A percentile compares a stretch with the other conserved stretches of the same genome.
Conservation (phyloP, 2,113 vertebrate genomes). For the Zapus hudsonius region DNA sequence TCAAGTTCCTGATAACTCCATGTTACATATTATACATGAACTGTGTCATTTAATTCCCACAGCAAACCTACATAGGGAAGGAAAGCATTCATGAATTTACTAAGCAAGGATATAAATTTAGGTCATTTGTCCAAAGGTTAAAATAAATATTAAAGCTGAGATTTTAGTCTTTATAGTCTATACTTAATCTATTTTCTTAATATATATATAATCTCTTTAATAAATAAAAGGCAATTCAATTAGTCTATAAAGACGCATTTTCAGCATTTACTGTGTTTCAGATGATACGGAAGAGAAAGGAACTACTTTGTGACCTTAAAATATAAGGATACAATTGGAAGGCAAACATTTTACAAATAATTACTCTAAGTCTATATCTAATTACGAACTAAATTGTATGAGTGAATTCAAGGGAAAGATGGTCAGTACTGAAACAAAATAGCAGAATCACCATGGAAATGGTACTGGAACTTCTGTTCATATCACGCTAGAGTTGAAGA, state of each 20-base stretch:
- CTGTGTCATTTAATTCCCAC: not conserved
- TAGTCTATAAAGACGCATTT: not conserved
- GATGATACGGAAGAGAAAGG: not conserved
- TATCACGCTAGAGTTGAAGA: not conserved
- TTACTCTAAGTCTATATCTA: not conserved
- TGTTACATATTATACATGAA: not conserved
- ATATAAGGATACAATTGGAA: not conserved
- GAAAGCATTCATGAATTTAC: not conserved
- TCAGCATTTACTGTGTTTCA: not conserved
- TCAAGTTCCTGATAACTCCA: not conserved
- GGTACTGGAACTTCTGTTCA: not conserved
- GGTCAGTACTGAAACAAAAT: not conserved
- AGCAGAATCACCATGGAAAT: not conserved
- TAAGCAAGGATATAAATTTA: slow-evolving; percentile 6
- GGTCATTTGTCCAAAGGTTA: slow-evolving; percentile 3
- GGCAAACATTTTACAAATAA: slow-evolving; percentile 16
- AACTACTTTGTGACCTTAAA: not conserved
- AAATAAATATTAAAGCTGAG: not conserved
- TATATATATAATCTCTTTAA: not conserved
- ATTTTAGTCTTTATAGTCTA: not conserved
- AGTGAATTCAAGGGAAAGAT: slow-evolving; percentile 22
- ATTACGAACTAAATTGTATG: not conserved
- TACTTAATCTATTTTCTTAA: slow-evolving; percentile 24
- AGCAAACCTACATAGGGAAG: not conserved
- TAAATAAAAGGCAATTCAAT: not conserved